A percentile compares a stretch with the other conserved stretches of the same genome.
Conservation (phyloP, 2,888 invertebrate genomes). For the Sussaba pulchella region DNA sequence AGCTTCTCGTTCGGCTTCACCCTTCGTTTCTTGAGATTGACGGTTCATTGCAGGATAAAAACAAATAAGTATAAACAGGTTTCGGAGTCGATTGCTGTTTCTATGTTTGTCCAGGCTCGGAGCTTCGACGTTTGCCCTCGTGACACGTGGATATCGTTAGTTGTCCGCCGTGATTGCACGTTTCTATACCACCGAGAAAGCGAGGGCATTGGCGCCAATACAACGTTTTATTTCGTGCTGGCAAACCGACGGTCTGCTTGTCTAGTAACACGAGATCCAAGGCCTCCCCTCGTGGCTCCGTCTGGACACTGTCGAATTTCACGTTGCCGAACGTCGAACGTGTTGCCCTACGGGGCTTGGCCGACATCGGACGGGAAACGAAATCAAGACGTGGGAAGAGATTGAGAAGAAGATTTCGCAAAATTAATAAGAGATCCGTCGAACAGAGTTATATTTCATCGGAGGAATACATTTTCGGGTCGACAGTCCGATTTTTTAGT, state of each 20-base stretch:
- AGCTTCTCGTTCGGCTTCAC: background rate
- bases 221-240: constrained; percentile 56
- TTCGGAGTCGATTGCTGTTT: constrained; percentile 57
- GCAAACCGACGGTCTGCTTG: constrained; percentile 61
- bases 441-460: too few species aligned
- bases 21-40: constrained; percentile 38
- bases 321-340: constrained; percentile 25
- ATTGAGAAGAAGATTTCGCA: background rate
- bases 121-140: constrained; percentile 44
- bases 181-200: constrained; percentile 17
- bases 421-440: background rate
- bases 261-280: constrained; percentile 62
- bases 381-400: background rate
- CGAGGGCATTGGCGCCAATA: constrained; percentile 58
- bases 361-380: background rate
- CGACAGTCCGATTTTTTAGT: too few species aligned
- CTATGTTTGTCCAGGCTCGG: constrained; percentile 57
- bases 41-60: constrained; percentile 16
- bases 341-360: constrained; percentile 32
- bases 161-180: constrained; percentile 42
- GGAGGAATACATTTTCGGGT: too few species aligned
- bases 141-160: constrained; percentile 60
- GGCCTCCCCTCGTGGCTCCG: constrained; percentile 38
- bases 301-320: constrained; percentile 43
- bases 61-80: constrained; percentile 36